phyloP scores from a whole-genome alignment of 2,797 vertebrate species.

The Neosilurus hyrtlii region DNA sequence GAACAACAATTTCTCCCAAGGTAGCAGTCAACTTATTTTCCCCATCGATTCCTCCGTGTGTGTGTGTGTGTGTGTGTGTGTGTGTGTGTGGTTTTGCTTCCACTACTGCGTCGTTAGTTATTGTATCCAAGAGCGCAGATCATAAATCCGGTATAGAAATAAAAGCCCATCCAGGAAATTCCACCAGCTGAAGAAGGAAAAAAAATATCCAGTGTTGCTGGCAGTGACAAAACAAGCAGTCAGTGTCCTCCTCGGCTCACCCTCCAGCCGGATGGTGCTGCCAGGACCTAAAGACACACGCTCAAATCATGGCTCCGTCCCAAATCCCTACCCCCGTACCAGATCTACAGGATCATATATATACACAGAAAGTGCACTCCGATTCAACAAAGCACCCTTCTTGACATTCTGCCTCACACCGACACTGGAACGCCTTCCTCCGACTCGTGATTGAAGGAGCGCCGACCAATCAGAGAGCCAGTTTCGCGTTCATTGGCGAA shows the following conservation, averaged over 20 bases:
- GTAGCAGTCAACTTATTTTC: conserved; percentile 61
- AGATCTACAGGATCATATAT: not conserved
- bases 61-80: conserved; percentile 26
- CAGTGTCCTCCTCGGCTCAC: conserved; percentile 54
- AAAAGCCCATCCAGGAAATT: conserved; percentile 35
- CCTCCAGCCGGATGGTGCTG: conserved; percentile 61
- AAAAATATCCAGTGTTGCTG: conserved; percentile 54
- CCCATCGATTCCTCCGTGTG: conserved; percentile 59
- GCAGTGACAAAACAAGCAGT: conserved; percentile 54
- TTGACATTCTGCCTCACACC: conserved; percentile 1
- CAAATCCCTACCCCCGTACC: not conserved
- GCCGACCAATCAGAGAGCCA: conserved; percentile 56
- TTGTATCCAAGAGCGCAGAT: conserved; percentile 25
- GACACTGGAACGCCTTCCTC: not conserved
- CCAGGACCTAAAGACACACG: conserved; percentile 54
- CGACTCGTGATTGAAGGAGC: conserved; percentile 46
- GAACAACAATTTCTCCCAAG: conserved; percentile 55
- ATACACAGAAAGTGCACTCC: not conserved
- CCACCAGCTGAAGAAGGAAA: conserved; percentile 34
- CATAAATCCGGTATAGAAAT: conserved; percentile 32
- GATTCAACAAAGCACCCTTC: not conserved
- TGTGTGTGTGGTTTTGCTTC: conserved; percentile 1
- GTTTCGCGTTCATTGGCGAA: conserved; percentile 24
- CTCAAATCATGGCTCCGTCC: conserved; percentile 31
- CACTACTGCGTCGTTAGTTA: conserved; percentile 8